phyloP scores from a whole-genome alignment of 2,888 invertebrate species.

The Sarcophaga caerulescens region DNA sequence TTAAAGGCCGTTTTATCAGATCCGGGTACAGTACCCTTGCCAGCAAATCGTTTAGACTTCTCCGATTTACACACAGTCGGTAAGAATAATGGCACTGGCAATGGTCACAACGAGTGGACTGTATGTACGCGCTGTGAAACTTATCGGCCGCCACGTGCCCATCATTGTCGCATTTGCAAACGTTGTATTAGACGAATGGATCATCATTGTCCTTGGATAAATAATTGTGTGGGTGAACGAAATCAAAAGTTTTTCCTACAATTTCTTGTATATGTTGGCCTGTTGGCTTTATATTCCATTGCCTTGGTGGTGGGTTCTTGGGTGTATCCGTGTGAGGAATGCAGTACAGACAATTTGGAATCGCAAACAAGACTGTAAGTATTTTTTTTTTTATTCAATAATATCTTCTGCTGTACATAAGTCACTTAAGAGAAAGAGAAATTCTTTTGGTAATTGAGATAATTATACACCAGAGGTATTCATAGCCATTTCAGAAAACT shows the following conservation, averaged over 20 bases:
- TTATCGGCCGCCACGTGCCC: conserved; percentile 91
- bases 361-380: conserved; percentile 89
- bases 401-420: neutral
- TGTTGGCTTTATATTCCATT: conserved; percentile 86
- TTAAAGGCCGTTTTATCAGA: conserved; percentile 93
- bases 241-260: conserved; percentile 96
- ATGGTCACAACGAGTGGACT: conserved; percentile 84
- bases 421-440: too few relatives aligned
- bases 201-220: conserved; percentile 93
- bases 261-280: conserved; percentile 90
- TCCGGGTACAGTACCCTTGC: conserved; percentile 92
- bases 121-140: conserved; percentile 86
- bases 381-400: neutral
- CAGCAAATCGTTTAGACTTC: conserved; percentile 88
- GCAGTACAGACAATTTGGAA: conserved; percentile 84
- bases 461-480: too few relatives aligned
- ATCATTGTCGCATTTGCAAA: conserved; percentile 93
- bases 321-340: conserved; percentile 86
- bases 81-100: conserved; percentile 82
- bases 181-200: conserved; percentile 85
- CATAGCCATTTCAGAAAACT: too few relatives aligned
- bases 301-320: conserved; percentile 88
- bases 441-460: too few relatives aligned
- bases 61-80: conserved; percentile 87
- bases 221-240: conserved; percentile 95